Base-by-base conservation (phyloP, 2,797 vertebrate genomes). In the Sylvilagus floridanus region DNA sequence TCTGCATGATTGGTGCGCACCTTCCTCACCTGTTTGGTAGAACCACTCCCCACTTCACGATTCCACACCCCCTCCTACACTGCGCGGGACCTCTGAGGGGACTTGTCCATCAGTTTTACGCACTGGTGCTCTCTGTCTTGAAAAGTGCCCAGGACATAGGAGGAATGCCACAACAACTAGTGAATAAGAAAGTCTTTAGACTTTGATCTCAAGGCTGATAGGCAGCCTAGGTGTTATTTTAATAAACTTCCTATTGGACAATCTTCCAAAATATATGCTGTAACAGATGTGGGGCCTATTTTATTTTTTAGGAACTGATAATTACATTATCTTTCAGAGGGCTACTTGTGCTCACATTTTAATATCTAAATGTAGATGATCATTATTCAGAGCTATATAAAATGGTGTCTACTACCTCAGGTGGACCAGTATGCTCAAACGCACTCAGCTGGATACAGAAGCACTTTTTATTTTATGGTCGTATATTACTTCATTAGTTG, bases 381-480 rank as follows among this genome's bases (percentile, higher is more conserved):
- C 42, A 57, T 35, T 71, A 16, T 84, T 84, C 84, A 91, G 79
- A 90, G 79, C 47, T 12, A 12, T 60, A 62, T 54, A 84, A 50
- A 75, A 91, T 35, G 13, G 24, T 88, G 17, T 50, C 57, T 88
- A 35, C 26, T 65, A n/a, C 60, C 35, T 79, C 42, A 57, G 42
- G 13, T 32, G 22, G 52, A 11, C 32, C 12, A 5, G n/a, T 35
- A n/a, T 37, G 28, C 17, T 30, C 42, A 77, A 60, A 69, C 0
- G 24, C 42, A 62, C 30, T 19, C 21, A 24, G 37, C n/a, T 66
- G 47, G 54, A 77, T 42, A 28, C 16, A 84, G 69, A 88, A 60
- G 5, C 7, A 30, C 14, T 68, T 81, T 79, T 68, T 14, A 87
- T 76, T 52, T 21, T 13, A 30, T 28, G 22, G 14, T 60, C 21